Percentiles rank a stretch among this genome's conserved stretches.
phyloP scores from a whole-genome alignment of 2,888 invertebrate species.

The Muscina levida region DNA sequence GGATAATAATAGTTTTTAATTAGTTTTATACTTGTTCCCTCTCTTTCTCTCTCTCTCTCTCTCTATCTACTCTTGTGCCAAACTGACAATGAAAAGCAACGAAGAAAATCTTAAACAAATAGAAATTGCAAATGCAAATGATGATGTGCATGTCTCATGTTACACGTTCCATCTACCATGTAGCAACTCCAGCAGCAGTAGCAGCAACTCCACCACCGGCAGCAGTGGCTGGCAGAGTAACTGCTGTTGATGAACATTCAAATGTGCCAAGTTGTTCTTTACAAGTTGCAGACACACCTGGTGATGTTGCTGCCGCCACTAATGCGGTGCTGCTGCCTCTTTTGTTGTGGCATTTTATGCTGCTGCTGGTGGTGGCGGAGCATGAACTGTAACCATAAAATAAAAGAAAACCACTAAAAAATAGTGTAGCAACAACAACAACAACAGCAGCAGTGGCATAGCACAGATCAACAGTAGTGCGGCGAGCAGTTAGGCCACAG shows the following conservation, averaged over 20 bases:
- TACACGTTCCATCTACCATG: slow-evolving; percentile 44
- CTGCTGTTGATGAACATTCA: background rate
- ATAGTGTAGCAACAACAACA: slow-evolving; percentile 51
- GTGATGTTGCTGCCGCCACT: background rate
- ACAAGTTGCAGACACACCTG: slow-evolving; percentile 52
- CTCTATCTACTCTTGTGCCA: background rate
- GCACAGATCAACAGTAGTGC: slow-evolving; percentile 26
- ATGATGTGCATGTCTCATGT: slow-evolving; percentile 50
- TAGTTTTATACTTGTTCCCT: no score
- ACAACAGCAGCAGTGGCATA: slow-evolving; percentile 39
- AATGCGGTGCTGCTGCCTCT: background rate
- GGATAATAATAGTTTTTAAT: background rate
- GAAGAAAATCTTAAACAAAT: slow-evolving; percentile 3
- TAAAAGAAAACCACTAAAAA: slow-evolving; percentile 51
- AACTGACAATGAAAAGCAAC: slow-evolving; percentile 8
- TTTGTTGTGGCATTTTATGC: background rate
- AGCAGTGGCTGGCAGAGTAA: background rate
- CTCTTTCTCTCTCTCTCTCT: no score
- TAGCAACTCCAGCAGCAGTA: background rate
- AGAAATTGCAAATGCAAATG: slow-evolving; percentile 61
- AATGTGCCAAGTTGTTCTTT: slow-evolving; percentile 14
- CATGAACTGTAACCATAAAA: slow-evolving; percentile 66
- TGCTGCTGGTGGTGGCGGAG: slow-evolving; percentile 49
- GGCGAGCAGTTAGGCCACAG: slow-evolving; percentile 11
- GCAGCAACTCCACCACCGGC: background rate